phyloP scores from a whole-genome alignment of 1,140 invertebrate species.

The Whitmania pigra region DNA sequence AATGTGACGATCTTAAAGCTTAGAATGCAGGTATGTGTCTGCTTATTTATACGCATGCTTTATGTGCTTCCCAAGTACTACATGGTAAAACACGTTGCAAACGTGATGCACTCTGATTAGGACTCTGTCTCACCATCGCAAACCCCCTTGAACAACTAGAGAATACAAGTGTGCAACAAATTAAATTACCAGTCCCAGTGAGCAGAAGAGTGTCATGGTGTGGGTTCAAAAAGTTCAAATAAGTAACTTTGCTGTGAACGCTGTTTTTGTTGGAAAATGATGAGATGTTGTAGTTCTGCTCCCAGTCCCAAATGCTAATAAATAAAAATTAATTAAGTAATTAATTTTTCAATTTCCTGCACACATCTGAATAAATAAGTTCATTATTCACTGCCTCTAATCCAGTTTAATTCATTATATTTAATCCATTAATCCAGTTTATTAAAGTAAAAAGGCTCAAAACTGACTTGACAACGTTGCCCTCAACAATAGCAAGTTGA shows the following conservation, averaged over 20 bases:
- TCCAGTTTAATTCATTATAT: no score
- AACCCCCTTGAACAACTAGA: no score
- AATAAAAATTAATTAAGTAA: conserved; percentile 19
- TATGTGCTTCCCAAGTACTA: no score
- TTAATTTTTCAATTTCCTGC: no score
- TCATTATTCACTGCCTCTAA: not conserved
- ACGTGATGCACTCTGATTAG: no score
- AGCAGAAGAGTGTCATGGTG: conserved; percentile 64
- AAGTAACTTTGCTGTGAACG: conserved; percentile 53
- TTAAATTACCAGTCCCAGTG: conserved; percentile 47
- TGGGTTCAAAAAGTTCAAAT: conserved; percentile 74
- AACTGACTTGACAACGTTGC: conserved; percentile 62
- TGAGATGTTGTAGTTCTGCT: conserved; percentile 39
- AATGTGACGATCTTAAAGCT: not conserved
- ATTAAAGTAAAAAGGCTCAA: conserved; percentile 10
- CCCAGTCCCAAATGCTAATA: conserved; percentile 46
- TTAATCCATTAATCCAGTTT: no score
- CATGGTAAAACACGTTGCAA: no score
- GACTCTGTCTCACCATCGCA: no score
- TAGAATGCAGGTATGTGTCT: no score
- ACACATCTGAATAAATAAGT: conserved; percentile 3
- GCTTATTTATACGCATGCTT: no score
- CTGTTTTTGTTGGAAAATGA: conserved; percentile 39
- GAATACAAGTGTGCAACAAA: not conserved
- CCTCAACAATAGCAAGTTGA: conserved; percentile 69